Conservation (phyloP, 2,797 vertebrate genomes). For the Sphenopsis melanotis region DNA sequence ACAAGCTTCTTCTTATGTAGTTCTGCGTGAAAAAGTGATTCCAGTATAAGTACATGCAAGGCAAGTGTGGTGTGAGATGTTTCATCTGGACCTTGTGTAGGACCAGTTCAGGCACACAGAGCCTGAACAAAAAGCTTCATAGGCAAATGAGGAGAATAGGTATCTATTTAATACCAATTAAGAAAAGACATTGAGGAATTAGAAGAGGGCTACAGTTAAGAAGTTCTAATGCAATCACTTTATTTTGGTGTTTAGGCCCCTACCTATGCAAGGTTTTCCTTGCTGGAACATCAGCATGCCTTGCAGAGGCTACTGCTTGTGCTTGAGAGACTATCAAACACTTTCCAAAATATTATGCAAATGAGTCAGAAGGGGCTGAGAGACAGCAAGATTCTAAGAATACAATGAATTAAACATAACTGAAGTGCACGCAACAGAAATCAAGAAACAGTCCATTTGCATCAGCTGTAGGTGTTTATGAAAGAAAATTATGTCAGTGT, state of each 20-base stretch:
- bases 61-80: fast-evolving
- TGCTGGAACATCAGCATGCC: background rate
- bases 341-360: background rate
- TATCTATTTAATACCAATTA: background rate
- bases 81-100: background rate
- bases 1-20: background rate
- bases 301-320: background rate
- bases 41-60: fast-evolving
- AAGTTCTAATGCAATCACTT: background rate
- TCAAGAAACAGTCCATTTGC: slow-evolving; percentile 11
- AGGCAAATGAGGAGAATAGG: background rate
- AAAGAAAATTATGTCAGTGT: background rate
- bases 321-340: background rate
- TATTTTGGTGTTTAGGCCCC: background rate
- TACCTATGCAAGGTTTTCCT: background rate
- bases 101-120: background rate
- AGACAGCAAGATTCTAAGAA: background rate
- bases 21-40: background rate
- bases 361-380: background rate
- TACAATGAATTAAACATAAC: slow-evolving; percentile 29
- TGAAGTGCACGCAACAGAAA: background rate
- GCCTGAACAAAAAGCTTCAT: background rate
- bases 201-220: background rate
- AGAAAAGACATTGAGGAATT: background rate
- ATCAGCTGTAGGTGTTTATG: slow-evolving; percentile 15